Base-by-base conservation (phyloP, 35 echinoderm and acorn worm species). In the Hemicentrotus pulcherrimus region DNA sequence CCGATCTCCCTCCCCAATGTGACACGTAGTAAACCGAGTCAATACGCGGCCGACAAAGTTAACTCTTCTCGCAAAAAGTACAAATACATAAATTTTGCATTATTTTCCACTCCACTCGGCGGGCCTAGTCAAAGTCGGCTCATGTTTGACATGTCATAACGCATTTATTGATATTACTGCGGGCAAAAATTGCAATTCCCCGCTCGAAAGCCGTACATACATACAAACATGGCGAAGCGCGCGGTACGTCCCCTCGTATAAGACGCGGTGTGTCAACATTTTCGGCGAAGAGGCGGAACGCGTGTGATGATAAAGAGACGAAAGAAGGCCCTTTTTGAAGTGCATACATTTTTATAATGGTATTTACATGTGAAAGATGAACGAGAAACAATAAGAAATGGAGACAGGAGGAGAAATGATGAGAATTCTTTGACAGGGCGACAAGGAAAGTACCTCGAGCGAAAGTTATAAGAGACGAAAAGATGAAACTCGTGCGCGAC, bases 51-150 rank as follows among this genome's bases (percentile, higher is more conserved):
- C 88, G 9, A 31, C 65, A 15, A 78, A 78, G 19, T 28, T 78
- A 28, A 78, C 65, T 90, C 88, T 90, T 1, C 88, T 28, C 86
- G 11, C 19, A 78, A 90, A 90, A 90, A 90, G 88, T 90, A 90
- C 88, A 90, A 90, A 90, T 90, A 90, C 88, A 90, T 90, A 90
- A 90, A 90, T 90, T 90, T 33, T 90, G 88, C 88, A 90, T 90
- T 90, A 90, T 47, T 90, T 78, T 90, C 88, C 88, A 90, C 88
- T 90, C 88, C 32, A 90, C 14, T 33, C 88, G 88, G 88, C 88
- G 46, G 88, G 46, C 65, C 65, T 18, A 90, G 88, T 90, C 88
- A 90, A 90, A 90, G 88, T 90, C 88, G 88, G 88, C 32, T 33
- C 32, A 33, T 90, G 88, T 90, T 90, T 90, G 88, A 90, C 88